Percentiles rank a stretch among this genome's conserved stretches.
Evolutionary conservation across 2,113 vertebrate genomes (phyloP).

Genomic region (Pelmatolapia mariae): DNA sequence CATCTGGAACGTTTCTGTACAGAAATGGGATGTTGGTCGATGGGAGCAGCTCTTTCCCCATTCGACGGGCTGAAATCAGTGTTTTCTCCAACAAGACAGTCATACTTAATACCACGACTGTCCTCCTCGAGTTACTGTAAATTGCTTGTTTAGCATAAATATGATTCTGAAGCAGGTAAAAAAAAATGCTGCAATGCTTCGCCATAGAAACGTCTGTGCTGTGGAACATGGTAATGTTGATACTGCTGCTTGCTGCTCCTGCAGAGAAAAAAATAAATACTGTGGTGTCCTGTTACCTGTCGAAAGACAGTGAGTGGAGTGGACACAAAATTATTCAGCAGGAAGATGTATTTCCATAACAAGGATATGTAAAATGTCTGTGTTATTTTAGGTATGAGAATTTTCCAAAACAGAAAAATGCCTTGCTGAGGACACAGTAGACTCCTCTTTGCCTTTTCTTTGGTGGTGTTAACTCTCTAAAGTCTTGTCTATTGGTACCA

Average conservation of each 20-base stretch:
- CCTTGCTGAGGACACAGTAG: not conserved
- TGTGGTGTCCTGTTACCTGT: not conserved
- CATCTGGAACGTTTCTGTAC: not conserved
- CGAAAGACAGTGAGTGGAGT: not conserved
- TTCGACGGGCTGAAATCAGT: not conserved
- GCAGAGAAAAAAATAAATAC: not conserved
- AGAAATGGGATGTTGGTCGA: not conserved
- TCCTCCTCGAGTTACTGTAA: not conserved
- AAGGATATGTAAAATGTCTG: not conserved
- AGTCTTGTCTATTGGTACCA: not conserved
- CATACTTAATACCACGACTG: not conserved
- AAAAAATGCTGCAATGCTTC: slow-evolving; percentile 8
- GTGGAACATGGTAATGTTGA: slow-evolving; percentile 23
- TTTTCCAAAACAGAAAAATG: not conserved
- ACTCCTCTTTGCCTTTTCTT: not conserved
- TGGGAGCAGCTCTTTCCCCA: not conserved
- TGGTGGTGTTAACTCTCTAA: not conserved
- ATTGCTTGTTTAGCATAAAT: not conserved
- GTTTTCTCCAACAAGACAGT: not conserved
- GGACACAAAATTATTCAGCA: not conserved
- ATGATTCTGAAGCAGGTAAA: not conserved
- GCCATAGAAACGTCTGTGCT: slow-evolving; percentile 14
- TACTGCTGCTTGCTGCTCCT: slow-evolving; percentile 11
- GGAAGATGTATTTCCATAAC: not conserved
- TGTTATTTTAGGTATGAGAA: not conserved